Base-by-base conservation (phyloP, 1,140 invertebrate species). In the Aphelenchoides avenae region DNA sequence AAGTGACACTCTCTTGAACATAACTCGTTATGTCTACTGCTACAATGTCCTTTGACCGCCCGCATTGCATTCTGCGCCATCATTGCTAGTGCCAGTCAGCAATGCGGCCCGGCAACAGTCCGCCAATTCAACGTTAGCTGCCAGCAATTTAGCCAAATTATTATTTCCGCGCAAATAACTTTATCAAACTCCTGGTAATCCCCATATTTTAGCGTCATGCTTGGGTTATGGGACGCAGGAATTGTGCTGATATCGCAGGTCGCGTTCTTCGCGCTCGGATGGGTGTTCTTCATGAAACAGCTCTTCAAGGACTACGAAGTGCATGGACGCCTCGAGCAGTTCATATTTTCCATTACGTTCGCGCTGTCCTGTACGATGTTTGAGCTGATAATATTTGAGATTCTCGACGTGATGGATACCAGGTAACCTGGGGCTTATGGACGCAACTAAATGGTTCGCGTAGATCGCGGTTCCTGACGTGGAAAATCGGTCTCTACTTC, bases 321-420 rank as follows among this genome's bases (percentile, higher is more conserved):
- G 11, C 47, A 67, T 52, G 49, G 48, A 22, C 18, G 43, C 9
- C 27, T 47, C 9, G 41, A 73, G 5, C 89, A 97, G 77, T 79
- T 97, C 2, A 90, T 97, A 70, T 99, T 99, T 79, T 94, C 92
- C 0, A 84, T 88, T 5, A 98, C 92, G 36, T 94, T 99, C 79
- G 87, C 94, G 4, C 79, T 99, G 2, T 98, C 93, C 13, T 96
- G 94, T 77, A 95, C 91, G 4, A 94, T 99, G 89, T 99, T 98
- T 81, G 94, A 99, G 78, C 82, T 99, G 24, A 97, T 99, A 58
- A 99, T 99, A 78, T 99, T 99, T 83, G 95, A 99, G 83, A 99
- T 99, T 74, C 80, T 96, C 46, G 92, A 87, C 39, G 84, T 95
- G 59, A 79, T 98, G 52, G 89, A 94, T 75, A 82, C 84, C 66